Percentiles rank a stretch among this genome's conserved stretches.
Evolutionary conservation across 2,113 vertebrate genomes (phyloP).

Genomic region (Anthoscopus minutus): DNA sequence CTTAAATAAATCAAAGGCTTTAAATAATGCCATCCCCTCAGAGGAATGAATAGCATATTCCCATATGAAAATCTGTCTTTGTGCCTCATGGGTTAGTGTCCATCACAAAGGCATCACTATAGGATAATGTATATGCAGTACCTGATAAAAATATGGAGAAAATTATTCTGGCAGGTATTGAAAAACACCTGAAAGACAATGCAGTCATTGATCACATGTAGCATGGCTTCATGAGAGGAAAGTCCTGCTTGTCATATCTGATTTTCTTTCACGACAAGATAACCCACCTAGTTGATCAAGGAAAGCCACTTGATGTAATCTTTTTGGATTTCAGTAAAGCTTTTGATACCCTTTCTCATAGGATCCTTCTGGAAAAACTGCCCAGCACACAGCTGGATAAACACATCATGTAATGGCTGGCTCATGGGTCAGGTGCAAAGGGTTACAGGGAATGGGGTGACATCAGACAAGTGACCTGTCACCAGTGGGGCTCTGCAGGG

Average conservation of each 20-base stretch:
- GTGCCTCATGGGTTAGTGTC: neutral
- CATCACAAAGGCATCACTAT: neutral
- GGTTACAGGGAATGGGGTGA: neutral
- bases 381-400: neutral
- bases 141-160: neutral
- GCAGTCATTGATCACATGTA: neutral
- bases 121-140: neutral
- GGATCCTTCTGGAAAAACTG: neutral
- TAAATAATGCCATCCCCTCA: neutral
- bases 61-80: neutral
- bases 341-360: neutral
- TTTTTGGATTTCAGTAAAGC: neutral
- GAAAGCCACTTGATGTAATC: neutral
- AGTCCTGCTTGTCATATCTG: neutral
- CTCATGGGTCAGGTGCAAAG: neutral
- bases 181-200: neutral
- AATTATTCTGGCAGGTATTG: neutral
- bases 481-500: neutral
- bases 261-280: neutral
- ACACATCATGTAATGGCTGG: neutral
- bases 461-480: neutral
- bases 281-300: neutral
- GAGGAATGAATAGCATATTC: neutral
- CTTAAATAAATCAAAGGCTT: too few relatives aligned
- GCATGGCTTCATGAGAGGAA: neutral